Evolutionary conservation across 2,888 invertebrate genomes (phyloP).

Genomic region (Epistrophella euchroma): DNA sequence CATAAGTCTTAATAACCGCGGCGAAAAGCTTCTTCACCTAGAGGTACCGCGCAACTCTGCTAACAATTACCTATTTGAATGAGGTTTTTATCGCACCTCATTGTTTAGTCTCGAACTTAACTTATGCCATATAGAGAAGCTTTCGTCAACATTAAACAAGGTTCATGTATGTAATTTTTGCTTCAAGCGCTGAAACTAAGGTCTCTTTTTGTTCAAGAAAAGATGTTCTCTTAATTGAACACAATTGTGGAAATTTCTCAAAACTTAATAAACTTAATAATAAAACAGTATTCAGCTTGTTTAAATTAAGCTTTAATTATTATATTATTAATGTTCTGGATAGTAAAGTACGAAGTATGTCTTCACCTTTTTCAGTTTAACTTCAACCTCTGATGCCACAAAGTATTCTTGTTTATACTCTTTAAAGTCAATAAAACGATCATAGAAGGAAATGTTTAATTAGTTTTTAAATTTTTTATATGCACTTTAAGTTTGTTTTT

Average conservation of each 20-base stretch:
- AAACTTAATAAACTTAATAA: not conserved
- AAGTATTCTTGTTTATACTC: not conserved
- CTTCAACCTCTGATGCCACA: not conserved
- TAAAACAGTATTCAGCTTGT: not conserved
- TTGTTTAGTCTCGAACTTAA: not conserved
- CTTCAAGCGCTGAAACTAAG: conserved; percentile 18
- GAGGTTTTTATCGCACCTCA: conserved; percentile 60
- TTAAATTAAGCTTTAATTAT: not conserved
- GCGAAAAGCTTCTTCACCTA: conserved; percentile 32
- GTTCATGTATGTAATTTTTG: not conserved
- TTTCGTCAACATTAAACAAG: conserved; percentile 17
- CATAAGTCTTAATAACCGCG: not conserved
- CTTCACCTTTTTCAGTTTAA: not conserved
- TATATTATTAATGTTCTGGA: not conserved
- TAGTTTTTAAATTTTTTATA: not conserved
- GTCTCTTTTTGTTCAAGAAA: conserved; percentile 50
- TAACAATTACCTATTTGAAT: not conserved
- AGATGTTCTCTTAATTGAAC: conserved; percentile 38
- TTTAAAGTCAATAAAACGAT: not conserved
- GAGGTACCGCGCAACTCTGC: conserved; percentile 56
- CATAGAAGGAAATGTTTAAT: not conserved
- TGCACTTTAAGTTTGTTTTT: not conserved
- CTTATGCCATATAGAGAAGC: conserved; percentile 8
- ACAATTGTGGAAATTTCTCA: not conserved
- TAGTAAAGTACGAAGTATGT: not conserved